Evolutionary conservation across 2,888 invertebrate species (phyloP), one percentile per base, ranked within the genome.

Genomic region (Drosophila buzzatii): DNA sequence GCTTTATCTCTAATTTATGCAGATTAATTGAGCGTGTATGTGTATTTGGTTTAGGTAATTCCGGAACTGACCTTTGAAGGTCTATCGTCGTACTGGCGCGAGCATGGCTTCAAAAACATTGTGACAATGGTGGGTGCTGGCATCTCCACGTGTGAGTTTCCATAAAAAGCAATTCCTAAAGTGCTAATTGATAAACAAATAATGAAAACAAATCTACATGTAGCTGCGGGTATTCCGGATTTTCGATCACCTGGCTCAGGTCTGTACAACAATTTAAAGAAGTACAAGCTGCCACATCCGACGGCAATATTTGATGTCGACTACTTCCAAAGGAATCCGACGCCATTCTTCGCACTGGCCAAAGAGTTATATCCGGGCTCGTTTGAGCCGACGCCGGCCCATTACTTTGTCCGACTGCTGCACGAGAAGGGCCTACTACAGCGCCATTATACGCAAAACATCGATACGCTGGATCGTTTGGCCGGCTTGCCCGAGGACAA

Each of bases 101-200:
- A 95, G 69, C 95, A 95, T 45, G 95, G 95, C 74, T 97, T 97
- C 91, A 96, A 96, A 91, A 98, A 97, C 85, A 95, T 99, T 64
- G 96, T 99, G 66, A 98, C 98, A 1, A 96, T 99, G 95, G 96
- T 98, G 70, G 99, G 99, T 71, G 99, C 99, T 81, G 99, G 99
- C 58, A 98, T 99, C 90, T 99, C 98, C 3, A 99, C 99, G 53
- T 97, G 98, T 98, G 94, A 95, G 96, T 52, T 20, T 14, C 0
- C 3, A 8, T 2, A 12, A 8, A n/a, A 23, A 5, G 4, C 18
- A 0, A 35, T 27, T 9, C 42, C 0, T 6, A 10, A 49, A 9
- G 49, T 59, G 49, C 16, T 59, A 59, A 59, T 59, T 59, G 16
- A 10, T 37, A 10, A 27, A 12, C 14, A 18, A 20, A 31, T 49